These are phyloP conservation scores for Chymomyza fuscimana DNA, from an alignment of 2,888 invertebrate species.

Conservation along the genomic window DNA sequence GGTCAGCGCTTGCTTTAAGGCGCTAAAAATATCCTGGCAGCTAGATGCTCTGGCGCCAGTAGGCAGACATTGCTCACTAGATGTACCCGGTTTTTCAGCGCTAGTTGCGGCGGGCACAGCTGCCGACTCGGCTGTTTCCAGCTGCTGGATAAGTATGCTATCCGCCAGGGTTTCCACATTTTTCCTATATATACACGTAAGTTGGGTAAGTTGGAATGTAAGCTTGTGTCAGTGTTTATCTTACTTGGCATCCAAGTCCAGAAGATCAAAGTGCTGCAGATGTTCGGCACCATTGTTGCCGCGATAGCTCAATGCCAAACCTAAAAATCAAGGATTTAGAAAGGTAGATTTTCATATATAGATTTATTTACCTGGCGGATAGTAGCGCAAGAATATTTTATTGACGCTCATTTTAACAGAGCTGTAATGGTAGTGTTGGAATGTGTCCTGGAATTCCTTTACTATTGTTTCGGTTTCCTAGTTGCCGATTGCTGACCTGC, in stretches of 20 bases:
- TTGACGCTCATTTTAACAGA: constrained; percentile 82
- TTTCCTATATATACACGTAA: constrained; percentile 34
- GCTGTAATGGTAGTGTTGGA: constrained; percentile 12
- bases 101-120: not conserved
- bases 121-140: constrained; percentile 38
- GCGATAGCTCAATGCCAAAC: constrained; percentile 84
- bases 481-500: constrained; percentile 63
- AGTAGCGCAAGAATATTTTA: constrained; percentile 86
- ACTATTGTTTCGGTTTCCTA: constrained; percentile 3
- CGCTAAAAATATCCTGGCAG: constrained; percentile 75
- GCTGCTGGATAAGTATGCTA: constrained; percentile 48
- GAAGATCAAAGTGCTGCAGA: constrained; percentile 83
- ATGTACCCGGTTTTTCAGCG: not conserved
- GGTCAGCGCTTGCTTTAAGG: constrained; percentile 83
- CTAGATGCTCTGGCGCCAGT: constrained; percentile 37
- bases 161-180: constrained; percentile 59
- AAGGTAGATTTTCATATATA: not conserved
- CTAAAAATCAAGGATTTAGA: constrained; percentile 61
- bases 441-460: constrained; percentile 33
- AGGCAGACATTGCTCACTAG: constrained; percentile 20
- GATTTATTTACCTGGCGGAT: constrained; percentile 83
- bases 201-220: not conserved
- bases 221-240: constrained; percentile 43
- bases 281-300: constrained; percentile 82
- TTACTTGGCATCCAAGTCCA: constrained; percentile 84